A percentile compares a stretch with the other conserved stretches of the same genome.
phyloP scores from a whole-genome alignment of 2,113 vertebrate species.

The Semnornis frantzii region DNA sequence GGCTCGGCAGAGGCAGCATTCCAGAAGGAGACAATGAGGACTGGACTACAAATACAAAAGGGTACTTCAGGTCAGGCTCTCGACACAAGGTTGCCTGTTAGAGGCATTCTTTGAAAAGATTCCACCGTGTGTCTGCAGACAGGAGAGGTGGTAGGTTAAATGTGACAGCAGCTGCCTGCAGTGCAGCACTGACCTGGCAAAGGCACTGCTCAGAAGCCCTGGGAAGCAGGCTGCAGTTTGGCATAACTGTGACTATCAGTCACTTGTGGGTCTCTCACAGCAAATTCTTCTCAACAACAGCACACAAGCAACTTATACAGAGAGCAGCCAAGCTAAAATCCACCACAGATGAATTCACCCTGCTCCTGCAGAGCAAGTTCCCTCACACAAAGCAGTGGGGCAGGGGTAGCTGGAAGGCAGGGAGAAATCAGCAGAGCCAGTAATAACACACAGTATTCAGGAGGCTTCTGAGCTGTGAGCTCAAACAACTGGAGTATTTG shows the following conservation, averaged over 20 bases:
- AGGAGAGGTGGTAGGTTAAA: background rate
- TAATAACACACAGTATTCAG: background rate
- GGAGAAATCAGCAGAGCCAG: background rate
- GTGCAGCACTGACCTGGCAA: background rate
- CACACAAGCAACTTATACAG: background rate
- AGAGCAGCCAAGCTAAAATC: background rate
- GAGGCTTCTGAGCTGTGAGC: slow-evolving; percentile 17
- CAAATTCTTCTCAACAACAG: background rate
- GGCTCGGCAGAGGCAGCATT: background rate
- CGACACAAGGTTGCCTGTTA: background rate
- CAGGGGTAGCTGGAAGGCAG: slow-evolving; percentile 3
- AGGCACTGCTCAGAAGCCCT: background rate
- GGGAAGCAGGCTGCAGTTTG: background rate
- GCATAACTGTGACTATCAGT: background rate
- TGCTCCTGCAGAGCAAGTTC: background rate
- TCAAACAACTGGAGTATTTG: slow-evolving; percentile 35
- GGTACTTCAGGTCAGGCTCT: background rate
- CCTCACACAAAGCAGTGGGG: background rate
- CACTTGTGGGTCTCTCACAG: background rate
- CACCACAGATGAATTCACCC: background rate
- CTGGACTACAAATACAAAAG: background rate
- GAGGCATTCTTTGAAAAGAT: background rate
- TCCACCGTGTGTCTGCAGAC: background rate
- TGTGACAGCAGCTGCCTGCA: background rate
- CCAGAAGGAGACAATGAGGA: background rate